Evolutionary conservation across 2,797 vertebrate species (phyloP), one percentile per base, ranked within the genome.

Genomic region (Eurystomus glaucurus): DNA sequence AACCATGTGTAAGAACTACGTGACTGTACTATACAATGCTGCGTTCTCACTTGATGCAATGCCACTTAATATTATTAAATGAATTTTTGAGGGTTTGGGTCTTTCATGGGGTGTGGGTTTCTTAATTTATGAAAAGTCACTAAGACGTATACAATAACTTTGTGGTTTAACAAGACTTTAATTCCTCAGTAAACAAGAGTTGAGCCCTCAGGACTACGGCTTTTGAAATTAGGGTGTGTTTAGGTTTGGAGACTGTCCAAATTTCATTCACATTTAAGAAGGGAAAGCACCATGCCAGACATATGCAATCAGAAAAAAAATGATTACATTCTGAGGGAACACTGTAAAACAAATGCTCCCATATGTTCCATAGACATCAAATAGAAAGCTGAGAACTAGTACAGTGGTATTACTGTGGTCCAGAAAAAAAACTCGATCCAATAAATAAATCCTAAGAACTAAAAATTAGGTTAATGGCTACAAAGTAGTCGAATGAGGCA

Each of bases 141-240:
- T 66, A 95, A 82, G 74, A 95, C 80, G 68, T 93, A 97, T 92
- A 97, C 90, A 97, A 85, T 91, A 97, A 97, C 91, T 90, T 33
- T 85, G 93, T 76, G 94, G 96, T 98, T 98, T 98, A 98, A 98
- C 97, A 97, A 97, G 97, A 95, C 98, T 98, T 98, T 98, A 98
- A 98, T 97, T 97, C 96, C 97, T 98, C 82, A 95, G 97, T 98
- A 98, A 98, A 98, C 97, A 98, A 96, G 98, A 98, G 98, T 97
- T 98, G 98, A 98, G 98, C 98, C 98, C 97, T 97, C 22, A 90
- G 92, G 97, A 98, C 97, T 98, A 98, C 96, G 98, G 98, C 97
- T 99, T 99, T 99, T 98, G 97, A 98, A 99, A 98, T 98, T 98
- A 99, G 98, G 98, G 99, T 98, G 98, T 98, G 98, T 98, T 98